Base-by-base conservation (phyloP, 2,113 vertebrate genomes). In the Onychostruthus taczanowskii region DNA sequence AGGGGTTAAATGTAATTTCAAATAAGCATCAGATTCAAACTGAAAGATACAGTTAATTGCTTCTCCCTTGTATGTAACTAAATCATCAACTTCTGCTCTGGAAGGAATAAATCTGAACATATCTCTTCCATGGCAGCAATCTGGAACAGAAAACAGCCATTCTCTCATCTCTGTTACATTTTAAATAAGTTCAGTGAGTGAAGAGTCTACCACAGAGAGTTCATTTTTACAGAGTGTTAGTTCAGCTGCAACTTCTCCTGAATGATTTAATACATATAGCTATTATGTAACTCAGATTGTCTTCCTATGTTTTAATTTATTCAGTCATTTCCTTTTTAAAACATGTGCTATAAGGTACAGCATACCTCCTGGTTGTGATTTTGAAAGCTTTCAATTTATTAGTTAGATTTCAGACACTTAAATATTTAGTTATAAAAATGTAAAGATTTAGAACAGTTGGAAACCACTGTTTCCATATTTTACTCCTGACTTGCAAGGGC, bases 241-340 rank as follows among this genome's bases (percentile, higher is more conserved):
- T 96, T 96, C 96, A 96, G 96, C 96, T 97, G 96, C 96, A 90
- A 86, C 90, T 96, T 95, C 94, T 96, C 88, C 72, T 94, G 93
- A 95, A 90, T 94, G 95, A 96, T 86, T 96, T 96, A 96, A 97
- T 95, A 90, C 56, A 90, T 92, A 72, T 70, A 93, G 86, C 94
- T 96, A 95, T 93, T 96, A 95, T 97, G 90, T 95, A 96, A 97
- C 90, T 93, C 82, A 95, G 96, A 96, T 95, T 96, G 87, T 94
- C 96, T 96, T 90, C 92, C 90, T 82, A 58, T 94, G 87, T 95
- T 96, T 96, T 95, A 93, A 96, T 96, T 95, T 96, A 96, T 94
- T 96, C 94, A 91, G 94, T 94, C 93, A 96, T 95, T 95, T 96
- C 95, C 94, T 95, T 90, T 96, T 86, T 84, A 78, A 97, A 96